These are phyloP conservation scores for Trichomycterus rosablanca DNA, from an alignment of 2,113 vertebrate species.

Conservation along the genomic window DNA sequence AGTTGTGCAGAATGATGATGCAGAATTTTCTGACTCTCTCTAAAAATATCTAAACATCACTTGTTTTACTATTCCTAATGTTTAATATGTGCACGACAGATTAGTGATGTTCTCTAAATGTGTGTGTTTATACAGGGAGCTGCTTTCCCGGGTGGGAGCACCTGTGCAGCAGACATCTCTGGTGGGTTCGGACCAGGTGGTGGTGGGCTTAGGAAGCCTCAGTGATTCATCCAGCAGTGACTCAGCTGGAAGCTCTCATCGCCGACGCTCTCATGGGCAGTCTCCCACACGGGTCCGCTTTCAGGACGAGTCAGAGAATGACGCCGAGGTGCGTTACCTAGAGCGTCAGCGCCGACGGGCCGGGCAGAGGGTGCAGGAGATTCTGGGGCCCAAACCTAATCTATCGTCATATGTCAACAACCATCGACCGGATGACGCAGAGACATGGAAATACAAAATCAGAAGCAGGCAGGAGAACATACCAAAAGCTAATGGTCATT, in stretches of 20 bases:
- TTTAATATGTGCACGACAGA: too few relatives aligned
- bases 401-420: conserved; percentile 53
- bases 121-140: conserved; percentile 36
- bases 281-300: conserved; percentile 80
- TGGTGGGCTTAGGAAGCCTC: conserved; percentile 54
- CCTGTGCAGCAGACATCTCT: conserved; percentile 37
- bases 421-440: conserved; percentile 12
- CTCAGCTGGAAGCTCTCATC: conserved; percentile 49
- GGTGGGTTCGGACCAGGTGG: conserved; percentile 33
- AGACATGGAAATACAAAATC: conserved; percentile 22
- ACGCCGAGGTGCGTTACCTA: conserved; percentile 79
- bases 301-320: conserved; percentile 80
- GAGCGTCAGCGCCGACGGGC: conserved; percentile 69
- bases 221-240: conserved; percentile 70
- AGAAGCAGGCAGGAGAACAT: background rate
- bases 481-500: background rate
- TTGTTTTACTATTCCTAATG: too few relatives aligned
- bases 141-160: conserved; percentile 32
- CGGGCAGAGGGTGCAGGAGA: conserved; percentile 47
- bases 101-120: too few relatives aligned
- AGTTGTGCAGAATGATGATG: too few relatives aligned
- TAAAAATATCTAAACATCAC: too few relatives aligned
- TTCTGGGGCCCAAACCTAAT: conserved; percentile 65
- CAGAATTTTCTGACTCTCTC: too few relatives aligned
- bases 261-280: conserved; percentile 46